Conservation (phyloP, 1,140 invertebrate species). For the Halyomorpha halys region DNA sequence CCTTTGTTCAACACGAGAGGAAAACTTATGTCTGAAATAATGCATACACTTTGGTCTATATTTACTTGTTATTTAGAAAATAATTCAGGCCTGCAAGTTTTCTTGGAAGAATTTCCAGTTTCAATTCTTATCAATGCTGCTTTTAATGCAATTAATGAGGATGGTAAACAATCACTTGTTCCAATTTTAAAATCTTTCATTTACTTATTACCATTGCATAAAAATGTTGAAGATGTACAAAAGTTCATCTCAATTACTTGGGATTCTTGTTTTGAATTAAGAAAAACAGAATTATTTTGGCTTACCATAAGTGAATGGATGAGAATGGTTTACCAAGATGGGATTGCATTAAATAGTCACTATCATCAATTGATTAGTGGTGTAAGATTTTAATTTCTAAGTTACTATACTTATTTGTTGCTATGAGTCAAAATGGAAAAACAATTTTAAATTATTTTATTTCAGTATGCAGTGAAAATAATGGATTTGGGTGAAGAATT, state of each 20-base stretch:
- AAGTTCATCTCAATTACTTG: conserved; percentile 19
- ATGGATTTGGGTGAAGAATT: conserved; percentile 30
- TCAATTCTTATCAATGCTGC: conserved; percentile 23
- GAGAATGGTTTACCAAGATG: conserved; percentile 25
- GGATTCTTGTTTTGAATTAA: conserved; percentile 27
- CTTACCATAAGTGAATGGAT: conserved; percentile 30
- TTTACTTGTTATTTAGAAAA: neutral
- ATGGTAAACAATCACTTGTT: conserved; percentile 26
- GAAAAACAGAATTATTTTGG: conserved; percentile 35
- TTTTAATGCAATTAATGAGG: conserved; percentile 29
- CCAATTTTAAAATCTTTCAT: conserved; percentile 26
- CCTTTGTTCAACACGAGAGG: neutral
- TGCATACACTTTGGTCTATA: neutral
- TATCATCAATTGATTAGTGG: neutral
- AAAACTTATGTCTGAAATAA: neutral
- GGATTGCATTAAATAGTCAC: conserved; percentile 13
- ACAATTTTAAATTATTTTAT: conserved; percentile 27
- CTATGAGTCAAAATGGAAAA: conserved; percentile 8
- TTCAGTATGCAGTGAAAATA: conserved; percentile 31
- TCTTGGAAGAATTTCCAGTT: neutral
- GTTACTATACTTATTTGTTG: neutral
- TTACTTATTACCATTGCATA: conserved; percentile 19
- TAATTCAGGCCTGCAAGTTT: neutral
- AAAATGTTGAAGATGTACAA: neutral
- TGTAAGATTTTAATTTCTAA: no score